Percentiles rank a stretch among this genome's conserved stretches.
These are phyloP conservation scores for Trypoxylus dichotomus DNA, from an alignment of 1,140 invertebrate genomes.

Conservation along the genomic window DNA sequence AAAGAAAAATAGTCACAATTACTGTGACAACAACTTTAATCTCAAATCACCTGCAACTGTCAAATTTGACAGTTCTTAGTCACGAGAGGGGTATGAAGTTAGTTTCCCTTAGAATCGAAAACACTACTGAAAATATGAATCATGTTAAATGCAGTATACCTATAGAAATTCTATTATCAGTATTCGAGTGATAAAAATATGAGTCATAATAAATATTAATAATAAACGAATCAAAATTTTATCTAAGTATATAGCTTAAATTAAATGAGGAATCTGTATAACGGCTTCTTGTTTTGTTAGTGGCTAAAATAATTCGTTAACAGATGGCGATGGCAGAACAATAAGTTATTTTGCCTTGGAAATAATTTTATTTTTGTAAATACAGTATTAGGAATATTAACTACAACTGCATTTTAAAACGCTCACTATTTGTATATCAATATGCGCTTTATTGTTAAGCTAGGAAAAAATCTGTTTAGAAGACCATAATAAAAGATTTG, in stretches of 20 bases:
- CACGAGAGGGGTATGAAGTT: background rate
- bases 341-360: too few relatives aligned
- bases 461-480: too few relatives aligned
- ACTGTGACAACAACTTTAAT: slow-evolving; percentile 21
- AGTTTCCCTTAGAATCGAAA: background rate
- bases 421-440: too few relatives aligned
- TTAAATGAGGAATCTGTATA: background rate
- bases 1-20: slow-evolving; percentile 30
- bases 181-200: background rate
- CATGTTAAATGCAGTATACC: background rate
- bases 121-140: slow-evolving; percentile 15
- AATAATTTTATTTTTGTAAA: too few relatives aligned
- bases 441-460: too few relatives aligned
- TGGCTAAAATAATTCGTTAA: background rate
- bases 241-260: background rate
- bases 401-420: too few relatives aligned
- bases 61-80: slow-evolving; percentile 24
- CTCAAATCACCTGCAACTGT: slow-evolving; percentile 19
- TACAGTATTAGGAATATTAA: too few relatives aligned
- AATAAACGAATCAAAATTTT: background rate
- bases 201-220: background rate
- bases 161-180: background rate
- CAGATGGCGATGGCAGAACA: too few relatives aligned
- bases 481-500: too few relatives aligned
- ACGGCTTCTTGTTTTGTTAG: background rate